Percentiles rank a stretch among this genome's conserved stretches.
phyloP scores from a whole-genome alignment of 1,140 invertebrate genomes.

The Cydia splendana region DNA sequence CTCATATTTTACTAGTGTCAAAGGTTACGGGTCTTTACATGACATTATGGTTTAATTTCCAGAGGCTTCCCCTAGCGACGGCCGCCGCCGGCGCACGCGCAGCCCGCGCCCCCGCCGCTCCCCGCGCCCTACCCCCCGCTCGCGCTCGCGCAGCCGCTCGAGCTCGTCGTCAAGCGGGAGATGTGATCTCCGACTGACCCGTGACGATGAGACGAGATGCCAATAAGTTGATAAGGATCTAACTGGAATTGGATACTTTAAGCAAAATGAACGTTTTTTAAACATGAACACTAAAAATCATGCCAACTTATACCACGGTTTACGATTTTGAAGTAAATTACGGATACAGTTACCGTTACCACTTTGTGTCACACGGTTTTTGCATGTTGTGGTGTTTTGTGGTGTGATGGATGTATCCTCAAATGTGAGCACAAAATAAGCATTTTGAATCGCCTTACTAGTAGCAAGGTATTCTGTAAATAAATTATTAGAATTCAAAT shows the following conservation, averaged over 20 bases:
- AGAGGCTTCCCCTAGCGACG: constrained; percentile 75
- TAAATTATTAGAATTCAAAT: constrained; percentile 36
- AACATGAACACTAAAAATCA: background rate
- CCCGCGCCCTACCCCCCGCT: constrained; percentile 48
- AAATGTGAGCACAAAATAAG: constrained; percentile 21
- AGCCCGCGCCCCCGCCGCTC: constrained; percentile 63
- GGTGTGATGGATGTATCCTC: constrained; percentile 1
- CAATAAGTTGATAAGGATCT: background rate
- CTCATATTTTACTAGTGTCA: background rate
- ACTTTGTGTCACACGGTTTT: constrained; percentile 20
- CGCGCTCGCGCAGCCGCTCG: constrained; percentile 62
- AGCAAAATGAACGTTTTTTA: constrained; percentile 6
- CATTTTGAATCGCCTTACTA: constrained; percentile 40
- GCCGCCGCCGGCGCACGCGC: constrained; percentile 75
- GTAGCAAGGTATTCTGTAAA: constrained; percentile 39
- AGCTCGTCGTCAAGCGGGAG: constrained; percentile 73
- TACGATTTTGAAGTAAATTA: background rate
- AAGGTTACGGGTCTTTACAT: background rate
- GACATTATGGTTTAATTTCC: background rate
- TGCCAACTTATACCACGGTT: background rate
- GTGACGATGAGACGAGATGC: constrained; percentile 1
- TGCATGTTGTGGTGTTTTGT: constrained; percentile 13
- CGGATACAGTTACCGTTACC: background rate
- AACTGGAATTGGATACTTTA: constrained; percentile 3
- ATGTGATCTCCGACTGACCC: constrained; percentile 54